Base-by-base conservation (phyloP, 2,113 vertebrate species). In the Noturus placidus region DNA sequence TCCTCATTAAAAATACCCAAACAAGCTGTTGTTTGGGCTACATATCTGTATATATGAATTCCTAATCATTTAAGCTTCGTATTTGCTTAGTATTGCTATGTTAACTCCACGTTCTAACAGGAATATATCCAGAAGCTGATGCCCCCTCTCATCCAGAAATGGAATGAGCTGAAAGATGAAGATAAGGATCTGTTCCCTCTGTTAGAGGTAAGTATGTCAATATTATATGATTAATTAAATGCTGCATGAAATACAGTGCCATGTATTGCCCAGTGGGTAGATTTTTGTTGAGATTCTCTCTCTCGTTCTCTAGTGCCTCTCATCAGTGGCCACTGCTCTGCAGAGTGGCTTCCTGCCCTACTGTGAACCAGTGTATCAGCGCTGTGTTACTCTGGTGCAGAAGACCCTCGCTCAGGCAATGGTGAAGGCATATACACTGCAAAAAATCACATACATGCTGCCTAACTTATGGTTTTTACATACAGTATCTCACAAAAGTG, bases 311-410 rank as follows among this genome's bases (percentile, higher is more conserved):
- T 59, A 96, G 96, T 99, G 98, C 92, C 93, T 99, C 83, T 98
- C 97, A 0, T 99, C 98, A 0, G 97, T 99, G 76, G 98, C 98
- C 88, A 98, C 98, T 0, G 97, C 98, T 5, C 94, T 99, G 90
- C 98, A 99, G 95, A 98, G 97, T 0, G 98, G 97, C 56, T 99
- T 99, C 93, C 94, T 99, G 67, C 98, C 97, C 0, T 99, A 99
- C 92, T 98, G 98, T 1, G 98, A 99, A 92, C 98, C 98, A 0
- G 98, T 98, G 19, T 99, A 99, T 90, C 98, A 99, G 93, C 97
- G 98, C 91, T 99, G 98, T 0, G 98, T 99, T 91, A 99, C 97
- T 0, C 93, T 98, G 87, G 98, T 98, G 59, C 97, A 99, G 94
- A 99, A 99, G 90, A 99, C 97, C 0, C 93, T 99, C 52, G 98